Base-by-base conservation (phyloP, 2,797 vertebrate genomes). In the Taeniopygia guttata region DNA sequence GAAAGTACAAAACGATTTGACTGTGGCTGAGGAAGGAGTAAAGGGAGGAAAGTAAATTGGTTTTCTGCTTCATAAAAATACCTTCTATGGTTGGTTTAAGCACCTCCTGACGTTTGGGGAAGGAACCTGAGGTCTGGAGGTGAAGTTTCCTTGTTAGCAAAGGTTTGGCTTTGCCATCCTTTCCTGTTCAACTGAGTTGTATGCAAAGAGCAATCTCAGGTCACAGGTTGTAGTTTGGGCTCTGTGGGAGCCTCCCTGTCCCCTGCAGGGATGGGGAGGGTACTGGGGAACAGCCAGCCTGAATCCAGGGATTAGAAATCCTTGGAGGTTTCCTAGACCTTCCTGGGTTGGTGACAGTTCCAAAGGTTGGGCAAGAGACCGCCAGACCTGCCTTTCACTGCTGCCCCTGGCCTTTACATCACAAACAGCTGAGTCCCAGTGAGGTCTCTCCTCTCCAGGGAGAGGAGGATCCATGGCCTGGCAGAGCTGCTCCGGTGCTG, bases 41-140 rank as follows among this genome's bases (percentile, higher is more conserved):
- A 38, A 59, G 34, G 89, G 93, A 87, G 94, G 89, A 95, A 95
- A 97, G 87, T 82, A 90, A 89, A 72, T 63, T 38, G n/a, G 48
- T 72, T 72, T 82, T 25, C 48, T 46, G 18, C 48, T 63, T 83
- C 48, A 63, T 54, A 54, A 86, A 66, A 84, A 46, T 45, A 51
- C 21, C 51, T n/a, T 0, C 22, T 4, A 6, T 32, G 51, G 32
- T 43, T 82, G 45, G 26, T 85, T 48, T 40, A 72, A 60, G 19
- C 55, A 74, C 87, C 34, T 78, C 32, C 34, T 72, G 54, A 56
- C 70, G 4, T 62, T 60, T 49, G 48, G 73, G 42, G 22, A 32
- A 87, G 87, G 32, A 89, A 70, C 32, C 56, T 45, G 59, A 48
- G 54, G 30, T 70, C 22, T 67, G 60, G 69, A 67, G 30, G 34